These are phyloP conservation scores for Syngnathus scovelli DNA, from an alignment of 2,113 vertebrate genomes.

Conservation along the genomic window DNA sequence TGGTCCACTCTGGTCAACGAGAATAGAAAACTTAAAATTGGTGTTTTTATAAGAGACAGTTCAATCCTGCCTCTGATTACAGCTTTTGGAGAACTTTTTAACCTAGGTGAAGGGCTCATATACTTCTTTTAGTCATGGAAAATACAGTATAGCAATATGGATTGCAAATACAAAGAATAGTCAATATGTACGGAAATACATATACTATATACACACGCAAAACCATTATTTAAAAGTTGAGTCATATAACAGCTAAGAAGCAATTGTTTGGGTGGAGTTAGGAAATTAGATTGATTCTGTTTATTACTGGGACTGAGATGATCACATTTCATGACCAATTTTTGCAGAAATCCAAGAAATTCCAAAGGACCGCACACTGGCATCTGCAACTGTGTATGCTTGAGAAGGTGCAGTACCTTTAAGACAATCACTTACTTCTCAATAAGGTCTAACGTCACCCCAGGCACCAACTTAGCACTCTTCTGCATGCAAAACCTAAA, in stretches of 20 bases:
- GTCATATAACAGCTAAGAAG: background rate
- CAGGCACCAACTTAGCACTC: conserved; percentile 93
- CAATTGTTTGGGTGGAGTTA: background rate
- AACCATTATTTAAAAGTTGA: no score
- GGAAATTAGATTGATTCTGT: background rate
- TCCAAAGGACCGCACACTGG: background rate
- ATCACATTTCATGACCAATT: background rate
- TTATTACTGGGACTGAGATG: background rate
- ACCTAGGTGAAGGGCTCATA: background rate
- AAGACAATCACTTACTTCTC: conserved; percentile 83
- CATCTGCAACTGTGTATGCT: background rate
- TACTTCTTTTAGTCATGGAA: background rate
- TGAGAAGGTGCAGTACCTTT: background rate
- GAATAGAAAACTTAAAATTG: background rate
- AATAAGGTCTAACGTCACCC: conserved; percentile 96
- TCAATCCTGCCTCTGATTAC: background rate
- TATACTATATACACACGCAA: no score
- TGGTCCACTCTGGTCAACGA: background rate
- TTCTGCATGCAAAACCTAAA: conserved; percentile 99
- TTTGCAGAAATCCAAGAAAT: no score
- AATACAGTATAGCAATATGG: background rate
- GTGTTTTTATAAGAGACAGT: background rate
- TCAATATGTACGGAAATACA: background rate
- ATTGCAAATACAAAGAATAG: background rate
- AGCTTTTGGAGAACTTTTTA: background rate